A percentile compares a stretch with the other conserved stretches of the same genome.
These are phyloP conservation scores for Varecia variegata DNA, from an alignment of 2,797 vertebrate species.

Conservation along the genomic window DNA sequence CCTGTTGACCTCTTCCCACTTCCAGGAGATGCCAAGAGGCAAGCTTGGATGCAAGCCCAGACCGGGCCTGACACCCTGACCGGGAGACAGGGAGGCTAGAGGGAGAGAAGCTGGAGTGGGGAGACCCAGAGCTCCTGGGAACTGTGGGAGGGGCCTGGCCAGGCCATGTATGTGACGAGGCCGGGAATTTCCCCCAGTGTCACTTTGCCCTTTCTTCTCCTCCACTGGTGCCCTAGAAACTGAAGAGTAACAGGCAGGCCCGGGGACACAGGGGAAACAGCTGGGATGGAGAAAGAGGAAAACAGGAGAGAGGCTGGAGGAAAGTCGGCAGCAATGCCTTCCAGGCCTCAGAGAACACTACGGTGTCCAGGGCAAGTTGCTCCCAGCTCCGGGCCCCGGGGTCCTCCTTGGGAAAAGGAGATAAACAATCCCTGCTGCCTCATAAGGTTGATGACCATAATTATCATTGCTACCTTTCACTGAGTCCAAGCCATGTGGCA, in stretches of 20 bases:
- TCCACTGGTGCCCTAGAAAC: slow-evolving; percentile 26
- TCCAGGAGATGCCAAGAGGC: background rate
- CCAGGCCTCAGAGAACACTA: background rate
- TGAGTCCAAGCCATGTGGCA: background rate
- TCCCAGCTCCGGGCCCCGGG: background rate
- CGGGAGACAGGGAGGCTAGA: background rate
- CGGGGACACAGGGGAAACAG: background rate
- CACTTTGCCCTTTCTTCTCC: slow-evolving; percentile 34
- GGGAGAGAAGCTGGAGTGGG: background rate
- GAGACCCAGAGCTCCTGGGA: slow-evolving; percentile 5
- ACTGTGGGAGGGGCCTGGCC: slow-evolving; percentile 41
- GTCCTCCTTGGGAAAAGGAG: background rate
- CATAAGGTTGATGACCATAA: no score
- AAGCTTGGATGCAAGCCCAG: background rate
- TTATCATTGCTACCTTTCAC: background rate
- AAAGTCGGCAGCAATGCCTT: background rate
- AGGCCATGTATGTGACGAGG: background rate
- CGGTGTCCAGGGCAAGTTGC: background rate
- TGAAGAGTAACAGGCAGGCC: background rate
- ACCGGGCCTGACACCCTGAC: background rate
- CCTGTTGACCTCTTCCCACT: background rate
- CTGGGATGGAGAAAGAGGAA: background rate
- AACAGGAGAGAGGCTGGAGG: background rate
- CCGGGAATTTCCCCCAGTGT: slow-evolving; percentile 57
- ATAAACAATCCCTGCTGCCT: background rate